Base-by-base conservation (phyloP, 2,113 vertebrate species). In the Syngnathus scovelli region DNA sequence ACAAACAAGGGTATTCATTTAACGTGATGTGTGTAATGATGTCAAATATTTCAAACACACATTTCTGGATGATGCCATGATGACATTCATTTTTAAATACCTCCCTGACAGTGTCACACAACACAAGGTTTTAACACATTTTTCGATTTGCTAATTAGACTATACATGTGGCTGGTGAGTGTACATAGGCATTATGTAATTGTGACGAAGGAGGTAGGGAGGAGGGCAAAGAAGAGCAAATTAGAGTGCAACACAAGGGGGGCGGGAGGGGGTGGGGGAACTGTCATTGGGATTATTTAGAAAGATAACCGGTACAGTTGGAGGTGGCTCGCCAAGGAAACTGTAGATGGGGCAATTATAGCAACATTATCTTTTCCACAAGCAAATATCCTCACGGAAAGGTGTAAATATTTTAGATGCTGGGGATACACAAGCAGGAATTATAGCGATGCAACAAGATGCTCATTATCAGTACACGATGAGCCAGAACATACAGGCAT, bases 121-220 rank as follows among this genome's bases (percentile, higher is more conserved):
- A 43, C 12, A 33, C 27, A 33, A 43, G 12, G 41, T 12, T 11
- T 43, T 43, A 43, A 12, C 41, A 43, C 41, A 1, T 4, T 38
- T 19, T 38, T 60, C 4, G 16, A 60, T 60, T 36, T 19, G 49
- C 19, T 60, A 36, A 60, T 60, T 60, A 38, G 1, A 60, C 37
- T 38, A 10, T 18, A 38, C 36, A 39, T 59, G 33, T 60, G 58
- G 58, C 58, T 18, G 36, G 18, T 60, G 36, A 60, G 58, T 51
- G n/a, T 16, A 44, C 41, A 62, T 62, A 4, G 27, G 41, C 61
- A 69, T 78, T 81, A 79, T 65, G 70, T 76, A 78, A 81, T 79
- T 56, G 66, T 71, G 67, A 74, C 66, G 56, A 71, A 41, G 58
- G 54, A 68, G 74, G 72, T 49, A 75, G 64, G 75, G 74, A 66